Evolutionary conservation across 2,797 vertebrate genomes (phyloP).

Genomic region (Eleutherodactylus coqui): DNA sequence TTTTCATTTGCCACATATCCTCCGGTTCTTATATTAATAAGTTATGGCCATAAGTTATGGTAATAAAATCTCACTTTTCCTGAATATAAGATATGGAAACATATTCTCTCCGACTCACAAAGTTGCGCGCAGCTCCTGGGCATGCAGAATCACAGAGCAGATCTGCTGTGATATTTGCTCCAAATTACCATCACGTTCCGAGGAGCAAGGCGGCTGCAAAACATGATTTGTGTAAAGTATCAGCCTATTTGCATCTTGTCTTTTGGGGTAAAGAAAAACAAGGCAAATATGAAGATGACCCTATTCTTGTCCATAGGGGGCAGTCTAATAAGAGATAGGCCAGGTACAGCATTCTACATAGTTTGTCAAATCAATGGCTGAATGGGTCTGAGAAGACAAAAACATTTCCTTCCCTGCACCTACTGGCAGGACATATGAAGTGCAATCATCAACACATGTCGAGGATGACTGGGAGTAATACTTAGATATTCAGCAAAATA

Average conservation of each 20-base stretch:
- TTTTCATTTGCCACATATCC: slow-evolving; percentile 4
- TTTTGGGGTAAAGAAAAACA: neutral
- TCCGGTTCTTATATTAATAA: slow-evolving; percentile 19
- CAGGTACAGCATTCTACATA: neutral
- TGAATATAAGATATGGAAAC: slow-evolving; percentile 24
- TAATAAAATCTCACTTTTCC: slow-evolving; percentile 25
- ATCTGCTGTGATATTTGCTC: neutral
- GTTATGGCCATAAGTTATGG: slow-evolving; percentile 17
- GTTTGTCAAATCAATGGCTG: neutral
- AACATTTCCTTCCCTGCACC: neutral
- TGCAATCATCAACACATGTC: too few species aligned
- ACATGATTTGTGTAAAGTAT: neutral
- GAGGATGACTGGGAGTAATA: neutral
- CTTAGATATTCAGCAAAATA: neutral
- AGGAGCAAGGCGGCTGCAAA: neutral
- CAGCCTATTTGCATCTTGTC: neutral
- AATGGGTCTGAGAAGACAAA: neutral
- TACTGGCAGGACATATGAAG: neutral
- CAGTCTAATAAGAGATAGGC: too few species aligned
- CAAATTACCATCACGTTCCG: neutral
- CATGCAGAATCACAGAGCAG: neutral
- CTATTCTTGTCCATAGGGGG: neutral
- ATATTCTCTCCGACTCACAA: slow-evolving; percentile 18
- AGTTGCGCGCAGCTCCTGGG: slow-evolving; percentile 6
- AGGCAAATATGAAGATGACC: neutral